Evolutionary conservation across 1,140 invertebrate species (phyloP), one percentile per base, ranked within the genome.

Genomic region (Hirudo medicinalis): DNA sequence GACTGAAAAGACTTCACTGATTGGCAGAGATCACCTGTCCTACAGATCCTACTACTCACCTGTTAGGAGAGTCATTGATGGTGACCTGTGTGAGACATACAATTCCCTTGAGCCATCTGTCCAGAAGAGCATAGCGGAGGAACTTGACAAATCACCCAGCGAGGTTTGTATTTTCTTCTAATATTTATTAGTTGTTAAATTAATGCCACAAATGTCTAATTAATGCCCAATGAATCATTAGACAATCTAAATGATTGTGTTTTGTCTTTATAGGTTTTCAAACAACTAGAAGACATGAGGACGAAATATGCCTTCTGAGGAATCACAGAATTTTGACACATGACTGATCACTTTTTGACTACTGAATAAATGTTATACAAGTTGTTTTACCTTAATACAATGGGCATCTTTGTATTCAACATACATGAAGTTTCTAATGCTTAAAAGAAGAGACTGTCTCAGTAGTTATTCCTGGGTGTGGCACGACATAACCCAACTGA

Each of bases 21-120:
- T 94, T 84, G 97, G 97, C 2, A 84, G 96, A 27, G 96, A 99
- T 84, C 97, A 99, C 83, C 84, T 99, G 1, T 93, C 94, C 0
- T 99, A 91, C 81, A 86, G 96, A 73, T 97, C 94, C 32, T 97
- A 94, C 77, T 99, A 98, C 83, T 98, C 92, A 80, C 94, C 97
- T 9, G 91, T 98, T 1, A 97, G 96, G 87, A 96, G 94, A 85
- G 93, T 99, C 0, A 91, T 99, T 74, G 97, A 99, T 82, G 97
- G 97, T 8, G 97, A 99, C 82, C 83, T 99, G 5, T 99, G 97
- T 81, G 97, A 99, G 83, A 94, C 98, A 82, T 99, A 94, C 80
- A 96, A 95, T 79, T 95, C 94, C 0, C 87, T 99, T 73, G 96
- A 99, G 76, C 85, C 89, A 0, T 82, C 84, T 0, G 98, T 97